phyloP scores from a whole-genome alignment of 2,797 vertebrate genomes.

The Steatocranus sp. region DNA sequence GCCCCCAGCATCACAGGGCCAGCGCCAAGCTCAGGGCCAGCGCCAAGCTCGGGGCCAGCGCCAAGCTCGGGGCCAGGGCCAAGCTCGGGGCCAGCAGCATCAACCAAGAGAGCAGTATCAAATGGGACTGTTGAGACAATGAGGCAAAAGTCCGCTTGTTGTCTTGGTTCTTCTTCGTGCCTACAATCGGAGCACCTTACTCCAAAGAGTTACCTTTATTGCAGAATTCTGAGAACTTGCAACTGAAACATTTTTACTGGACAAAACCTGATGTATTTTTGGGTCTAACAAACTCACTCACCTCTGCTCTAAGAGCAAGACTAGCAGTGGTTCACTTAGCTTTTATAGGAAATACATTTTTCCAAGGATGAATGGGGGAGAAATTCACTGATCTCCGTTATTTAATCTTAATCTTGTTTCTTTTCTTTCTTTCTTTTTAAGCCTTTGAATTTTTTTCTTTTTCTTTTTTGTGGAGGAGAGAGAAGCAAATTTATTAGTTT shows the following conservation, averaged over 20 bases:
- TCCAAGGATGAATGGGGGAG: conserved; percentile 60
- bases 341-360: conserved; percentile 60
- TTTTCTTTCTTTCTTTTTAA: neutral
- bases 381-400: conserved; percentile 41
- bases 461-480: conserved; percentile 35
- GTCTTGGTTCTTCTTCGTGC: conserved; percentile 95
- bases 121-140: conserved; percentile 90
- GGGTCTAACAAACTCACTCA: conserved; percentile 51
- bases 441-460: neutral
- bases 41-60: conserved; percentile 38
- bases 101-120: conserved; percentile 85
- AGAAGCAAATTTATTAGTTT: neutral
- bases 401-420: conserved; percentile 34
- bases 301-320: conserved; percentile 73
- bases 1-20: conserved; percentile 67
- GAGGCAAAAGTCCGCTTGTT: conserved; percentile 79
- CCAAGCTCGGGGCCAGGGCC: conserved; percentile 62
- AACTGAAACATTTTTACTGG: conserved; percentile 50
- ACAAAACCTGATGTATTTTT: conserved; percentile 26
- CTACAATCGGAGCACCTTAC: conserved; percentile 92
- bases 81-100: conserved; percentile 71
- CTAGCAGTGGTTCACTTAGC: conserved; percentile 71
- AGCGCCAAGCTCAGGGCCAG: conserved; percentile 65
- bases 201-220: conserved; percentile 95
- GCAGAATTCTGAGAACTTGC: conserved; percentile 73